Percentiles rank a stretch among this genome's conserved stretches.
Conservation (phyloP, 2,113 vertebrate species). For the Ibidorhyncha struthersii region DNA sequence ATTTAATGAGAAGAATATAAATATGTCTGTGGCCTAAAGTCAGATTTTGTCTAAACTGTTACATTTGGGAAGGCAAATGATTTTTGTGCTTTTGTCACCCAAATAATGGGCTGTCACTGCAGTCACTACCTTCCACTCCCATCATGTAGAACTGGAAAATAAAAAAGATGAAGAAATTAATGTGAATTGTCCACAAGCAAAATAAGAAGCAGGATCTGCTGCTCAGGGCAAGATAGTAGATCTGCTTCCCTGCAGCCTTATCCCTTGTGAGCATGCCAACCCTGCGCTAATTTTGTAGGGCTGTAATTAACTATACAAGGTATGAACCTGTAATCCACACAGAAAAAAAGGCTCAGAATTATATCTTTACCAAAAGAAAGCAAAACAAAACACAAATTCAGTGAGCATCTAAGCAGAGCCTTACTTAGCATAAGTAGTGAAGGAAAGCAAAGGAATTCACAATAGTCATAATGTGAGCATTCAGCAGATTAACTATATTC, state of each 20-base stretch:
- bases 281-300: background rate
- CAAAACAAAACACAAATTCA: background rate
- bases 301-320: background rate
- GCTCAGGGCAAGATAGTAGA: background rate
- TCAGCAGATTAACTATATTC: background rate
- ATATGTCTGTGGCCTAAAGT: background rate
- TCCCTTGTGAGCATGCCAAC: background rate
- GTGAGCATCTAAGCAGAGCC: background rate
- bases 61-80: background rate
- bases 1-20: background rate
- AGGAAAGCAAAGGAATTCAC: background rate
- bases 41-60: background rate
- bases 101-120: background rate
- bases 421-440: background rate
- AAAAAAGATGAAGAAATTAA: background rate
- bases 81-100: background rate
- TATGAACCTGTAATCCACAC: background rate
- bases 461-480: fast-evolving
- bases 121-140: background rate
- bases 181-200: background rate
- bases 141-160: background rate
- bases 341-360: background rate
- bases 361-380: background rate
- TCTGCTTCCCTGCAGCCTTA: background rate
- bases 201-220: background rate